Evolutionary conservation across 2,113 vertebrate genomes (phyloP).

Genomic region (Tyto alba): DNA sequence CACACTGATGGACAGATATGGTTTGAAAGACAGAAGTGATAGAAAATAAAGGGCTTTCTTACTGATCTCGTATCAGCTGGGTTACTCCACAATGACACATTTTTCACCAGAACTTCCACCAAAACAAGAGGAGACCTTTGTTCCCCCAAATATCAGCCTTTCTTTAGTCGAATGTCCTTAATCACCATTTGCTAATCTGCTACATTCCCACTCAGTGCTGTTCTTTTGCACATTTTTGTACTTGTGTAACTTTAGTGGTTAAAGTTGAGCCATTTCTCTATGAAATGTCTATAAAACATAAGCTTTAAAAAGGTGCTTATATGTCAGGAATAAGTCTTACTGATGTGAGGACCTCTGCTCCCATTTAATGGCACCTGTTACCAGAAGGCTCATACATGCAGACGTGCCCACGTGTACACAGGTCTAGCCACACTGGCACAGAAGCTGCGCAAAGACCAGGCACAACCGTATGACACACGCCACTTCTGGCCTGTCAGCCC

Average conservation of each 20-base stretch:
- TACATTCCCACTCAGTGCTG: not conserved
- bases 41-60: not conserved
- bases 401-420: fast-evolving
- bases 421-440: not conserved
- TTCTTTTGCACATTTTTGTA: not conserved
- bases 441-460: fast-evolving
- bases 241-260: not conserved
- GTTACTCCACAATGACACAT: not conserved
- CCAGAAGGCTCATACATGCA: not conserved
- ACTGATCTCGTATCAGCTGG: not conserved
- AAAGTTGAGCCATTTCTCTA: not conserved
- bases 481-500: not conserved
- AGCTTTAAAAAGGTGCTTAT: not conserved
- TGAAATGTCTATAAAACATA: not conserved
- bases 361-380: not conserved
- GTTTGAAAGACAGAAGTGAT: not conserved
- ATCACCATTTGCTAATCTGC: not conserved
- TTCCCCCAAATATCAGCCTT: not conserved
- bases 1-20: not conserved
- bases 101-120: not conserved
- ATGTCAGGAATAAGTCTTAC: not conserved
- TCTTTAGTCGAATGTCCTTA: not conserved
- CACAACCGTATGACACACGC: not conserved
- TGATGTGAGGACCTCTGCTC: not conserved
- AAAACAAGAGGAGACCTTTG: not conserved